A percentile compares a stretch with the other conserved stretches of the same genome.
These are phyloP conservation scores for Hippoglossus hippoglossus DNA, from an alignment of 2,797 vertebrate genomes.

Conservation along the genomic window DNA sequence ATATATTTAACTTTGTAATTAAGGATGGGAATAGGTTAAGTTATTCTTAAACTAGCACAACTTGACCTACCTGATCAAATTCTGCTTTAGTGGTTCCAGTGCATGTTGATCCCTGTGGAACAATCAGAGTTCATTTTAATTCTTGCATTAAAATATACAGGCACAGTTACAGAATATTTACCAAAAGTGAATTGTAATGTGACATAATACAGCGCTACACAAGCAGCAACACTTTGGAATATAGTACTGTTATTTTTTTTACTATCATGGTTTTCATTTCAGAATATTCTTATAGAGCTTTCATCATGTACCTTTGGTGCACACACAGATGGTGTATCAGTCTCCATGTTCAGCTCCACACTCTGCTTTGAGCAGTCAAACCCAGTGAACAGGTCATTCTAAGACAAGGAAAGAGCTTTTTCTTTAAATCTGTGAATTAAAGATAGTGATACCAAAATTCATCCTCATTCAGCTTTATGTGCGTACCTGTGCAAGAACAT, in stretches of 20 bases:
- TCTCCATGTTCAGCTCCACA: conserved; percentile 62
- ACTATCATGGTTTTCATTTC: background rate
- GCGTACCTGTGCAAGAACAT: conserved; percentile 55
- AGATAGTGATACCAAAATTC: too few species aligned
- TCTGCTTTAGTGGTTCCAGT: conserved; percentile 22
- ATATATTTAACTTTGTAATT: background rate
- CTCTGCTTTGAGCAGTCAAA: conserved; percentile 72
- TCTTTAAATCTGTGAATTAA: too few species aligned
- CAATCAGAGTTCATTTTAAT: conserved; percentile 6
- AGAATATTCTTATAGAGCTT: background rate
- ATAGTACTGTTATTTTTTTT: background rate
- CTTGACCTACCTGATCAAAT: conserved; percentile 71
- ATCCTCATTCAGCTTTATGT: too few species aligned
- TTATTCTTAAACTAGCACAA: background rate
- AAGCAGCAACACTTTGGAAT: background rate
- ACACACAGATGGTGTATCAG: conserved; percentile 67
- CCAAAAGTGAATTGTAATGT: background rate
- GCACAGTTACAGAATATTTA: background rate
- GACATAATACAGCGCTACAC: background rate
- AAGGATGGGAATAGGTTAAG: background rate
- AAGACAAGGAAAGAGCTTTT: background rate
- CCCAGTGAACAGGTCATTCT: conserved; percentile 76
- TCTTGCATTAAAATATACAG: background rate
- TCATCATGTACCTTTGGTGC: conserved; percentile 64
- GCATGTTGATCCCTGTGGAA: conserved; percentile 67